Evolutionary conservation across 2,888 invertebrate genomes (phyloP), one percentile per base, ranked within the genome.

Genomic region (Ochropacha duplaris): DNA sequence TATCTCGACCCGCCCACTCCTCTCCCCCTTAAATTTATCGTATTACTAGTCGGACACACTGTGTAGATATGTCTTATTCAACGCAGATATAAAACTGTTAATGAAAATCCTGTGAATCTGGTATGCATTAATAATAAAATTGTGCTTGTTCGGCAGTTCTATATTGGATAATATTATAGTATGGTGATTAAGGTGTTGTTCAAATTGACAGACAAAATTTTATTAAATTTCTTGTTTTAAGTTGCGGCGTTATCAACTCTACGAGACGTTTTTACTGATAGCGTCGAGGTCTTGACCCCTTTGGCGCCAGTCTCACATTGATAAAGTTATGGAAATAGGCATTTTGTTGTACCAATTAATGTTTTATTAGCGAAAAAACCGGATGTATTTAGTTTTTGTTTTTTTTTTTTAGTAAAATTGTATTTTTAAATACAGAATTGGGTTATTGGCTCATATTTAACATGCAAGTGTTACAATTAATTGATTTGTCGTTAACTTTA

Each of bases 281-380:
- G 56, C 57, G 39, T 54, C 56, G 58, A 63, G 82, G 79, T 79
- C 76, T 54, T 36, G 73, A 79, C 82, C 82, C 69, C 55, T 59
- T 57, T 79, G 82, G 82, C 82, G 82, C 82, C 82, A 80, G 60
- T 68, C 72, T 69, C 68, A 69, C 63, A 61, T 70, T 66, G 74
- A 74, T 71, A 71, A 52, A 49, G 52, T 67, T 57, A 57, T 54
- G 56, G 19, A 31, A 31, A 51, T 51, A 16, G 50, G 19, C 52
- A 52, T 31, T 52, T 52, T 51, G 58, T 56, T 61, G 57, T 34
- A 66, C 68, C 73, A 71, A 72, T 73, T 72, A 72, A 56, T 65
- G 65, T 60, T 19, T 54, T 65, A 66, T 61, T 65, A 19, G 66
- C 69, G 66, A 57, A 57, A 61, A 63, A 59, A 69, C 72, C 75